Evolutionary conservation across 2,888 invertebrate genomes (phyloP), one percentile per base, ranked within the genome.

Genomic region (Melinaea marsaeus): DNA sequence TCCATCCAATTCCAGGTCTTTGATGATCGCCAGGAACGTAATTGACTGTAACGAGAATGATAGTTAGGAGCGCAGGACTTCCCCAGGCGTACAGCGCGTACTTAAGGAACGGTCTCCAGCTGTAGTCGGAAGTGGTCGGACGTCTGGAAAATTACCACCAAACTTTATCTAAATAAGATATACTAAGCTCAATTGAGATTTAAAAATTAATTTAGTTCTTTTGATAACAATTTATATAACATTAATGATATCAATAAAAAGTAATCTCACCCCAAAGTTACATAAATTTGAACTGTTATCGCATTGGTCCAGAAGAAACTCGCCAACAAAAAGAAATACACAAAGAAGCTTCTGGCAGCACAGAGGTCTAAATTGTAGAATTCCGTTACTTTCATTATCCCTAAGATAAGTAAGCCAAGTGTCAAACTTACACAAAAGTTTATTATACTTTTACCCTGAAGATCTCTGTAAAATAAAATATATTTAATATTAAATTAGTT

Each of bases 241-340:
- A 37, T 37, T 22, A 22, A 2, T 11, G 33, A 55, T 55, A n/a
- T 45, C 13, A 2, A n/a, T 54, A 34, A 45, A 6, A 55, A 33
- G 1, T 59, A 46, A 58, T 85, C 92, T 91, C 81, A 95, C 95
- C 93, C 92, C 45, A 92, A 91, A 54, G 86, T 88, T 74, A 91
- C 84, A 85, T 94, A 91, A 56, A 95, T 91, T 76, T 95, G 94
- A 75, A 94, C 92, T 2, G 94, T 91, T 61, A 94, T 92, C n/a
- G 93, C 85, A 74, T 93, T 94, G 64, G 93, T 80, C 94, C 95
- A 95, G 75, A 94, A 94, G 78, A 94, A 94, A 54, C 92, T 89
- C 0, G 92, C 88, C 61, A 94, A 75, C 68, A 93, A 86, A 66
- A 92, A 92, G 75, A 90, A 93, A 72, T 93, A 93, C 4, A 88